Evolutionary conservation across 2,113 vertebrate species (phyloP), one percentile per base, ranked within the genome.

Genomic region (Alethe diademata): DNA sequence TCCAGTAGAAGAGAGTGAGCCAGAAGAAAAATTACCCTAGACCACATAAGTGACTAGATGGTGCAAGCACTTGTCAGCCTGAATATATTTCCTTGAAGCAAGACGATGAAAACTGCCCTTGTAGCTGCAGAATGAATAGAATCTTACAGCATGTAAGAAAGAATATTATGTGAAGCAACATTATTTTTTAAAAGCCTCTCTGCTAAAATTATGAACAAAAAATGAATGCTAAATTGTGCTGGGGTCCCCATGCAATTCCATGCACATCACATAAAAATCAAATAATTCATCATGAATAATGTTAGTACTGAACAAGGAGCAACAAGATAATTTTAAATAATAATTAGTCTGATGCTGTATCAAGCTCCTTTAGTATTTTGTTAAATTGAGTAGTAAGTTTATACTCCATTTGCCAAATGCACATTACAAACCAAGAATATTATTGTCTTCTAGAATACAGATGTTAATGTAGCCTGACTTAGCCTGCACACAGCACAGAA

Each of bases 241-340:
- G 73, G 61, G 61, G 78, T 93, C 86, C 92, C 84, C 29, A 50
- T 79, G 54, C 69, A 84, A 62, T 82, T 93, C 78, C 64, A 87
- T 42, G 65, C 54, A 71, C 71, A 83, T 80, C 78, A 85, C 58
- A 90, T 72, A 88, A 92, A 89, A 96, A 91, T 83, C 65, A 90
- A 91, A 96, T 85, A 93, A 94, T 81, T 96, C 64, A 84, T 93
- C 51, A 53, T 79, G 95, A 93, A 75, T 73, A 61, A 92, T 71
- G 82, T 66, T 82, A 86, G 38, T 62, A 42, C 64, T 57, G 92
- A 94, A 92, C 50, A 95, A 96, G 48, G n/a, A 85, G 19, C 16
- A 88, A 86, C 61, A 96, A 95, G 93, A 83, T 74, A 67, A 73
- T 96, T 96, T 95, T 70, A 96, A 97, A 90, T 91, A 96, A 94